phyloP scores from a whole-genome alignment of 1,140 invertebrate genomes.

The Monomorium pharaonis region DNA sequence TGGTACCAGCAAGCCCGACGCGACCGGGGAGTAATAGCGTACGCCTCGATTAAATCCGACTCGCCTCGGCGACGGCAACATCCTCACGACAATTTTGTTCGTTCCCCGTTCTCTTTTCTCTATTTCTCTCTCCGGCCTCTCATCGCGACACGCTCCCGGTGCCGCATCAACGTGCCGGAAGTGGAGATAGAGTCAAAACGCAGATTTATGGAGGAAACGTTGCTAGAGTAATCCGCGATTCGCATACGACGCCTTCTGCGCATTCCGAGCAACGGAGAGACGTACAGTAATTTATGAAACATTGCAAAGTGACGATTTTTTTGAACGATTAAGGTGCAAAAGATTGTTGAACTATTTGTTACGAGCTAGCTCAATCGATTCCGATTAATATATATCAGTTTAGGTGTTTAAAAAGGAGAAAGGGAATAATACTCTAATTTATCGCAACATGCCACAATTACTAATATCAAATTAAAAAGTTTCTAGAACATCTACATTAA shows the following conservation, averaged over 20 bases:
- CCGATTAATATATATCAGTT: slow-evolving; percentile 1
- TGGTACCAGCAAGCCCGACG: slow-evolving; percentile 61
- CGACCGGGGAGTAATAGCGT: slow-evolving; percentile 73
- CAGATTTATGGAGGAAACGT: slow-evolving; percentile 58
- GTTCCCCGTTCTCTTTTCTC: background rate
- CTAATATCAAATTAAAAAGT: background rate
- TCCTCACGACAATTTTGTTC: slow-evolving; percentile 48
- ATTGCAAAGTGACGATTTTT: slow-evolving; percentile 16
- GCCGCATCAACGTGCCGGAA: slow-evolving; percentile 39
- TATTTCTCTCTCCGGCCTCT: background rate
- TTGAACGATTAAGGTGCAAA: background rate
- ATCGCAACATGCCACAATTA: background rate
- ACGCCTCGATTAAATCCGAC: slow-evolving; percentile 78
- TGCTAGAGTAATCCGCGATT: background rate
- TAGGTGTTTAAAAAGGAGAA: background rate
- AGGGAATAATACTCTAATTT: background rate
- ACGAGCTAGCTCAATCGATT: slow-evolving; percentile 5
- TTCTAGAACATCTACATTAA: background rate
- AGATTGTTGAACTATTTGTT: background rate
- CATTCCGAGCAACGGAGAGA: background rate
- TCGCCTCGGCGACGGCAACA: slow-evolving; percentile 53
- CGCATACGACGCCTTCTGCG: background rate
- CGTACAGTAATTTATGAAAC: background rate
- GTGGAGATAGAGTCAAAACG: slow-evolving; percentile 50
- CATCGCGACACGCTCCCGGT: slow-evolving; percentile 20